A percentile compares a stretch with the other conserved stretches of the same genome.
These are phyloP conservation scores for Drosophila acutilabella DNA, from an alignment of 2,888 invertebrate genomes.

Conservation along the genomic window DNA sequence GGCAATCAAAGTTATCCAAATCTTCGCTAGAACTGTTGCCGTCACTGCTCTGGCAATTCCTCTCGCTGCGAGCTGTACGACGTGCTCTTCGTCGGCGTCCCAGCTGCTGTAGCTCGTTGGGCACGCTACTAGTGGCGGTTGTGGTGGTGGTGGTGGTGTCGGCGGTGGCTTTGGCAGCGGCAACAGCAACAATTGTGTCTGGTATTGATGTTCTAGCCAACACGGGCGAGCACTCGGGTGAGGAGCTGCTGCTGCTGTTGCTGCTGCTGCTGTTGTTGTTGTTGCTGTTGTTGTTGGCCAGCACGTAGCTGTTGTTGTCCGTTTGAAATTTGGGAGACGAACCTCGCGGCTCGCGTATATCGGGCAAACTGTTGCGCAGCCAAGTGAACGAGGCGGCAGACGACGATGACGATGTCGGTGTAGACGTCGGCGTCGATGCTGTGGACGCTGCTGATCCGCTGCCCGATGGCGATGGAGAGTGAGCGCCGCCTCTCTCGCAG, in stretches of 20 bases:
- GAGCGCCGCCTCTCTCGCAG: slow-evolving; percentile 65
- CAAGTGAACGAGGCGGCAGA: slow-evolving; percentile 81
- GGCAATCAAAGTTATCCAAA: slow-evolving; percentile 55
- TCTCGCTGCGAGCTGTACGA: slow-evolving; percentile 31
- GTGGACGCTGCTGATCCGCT: slow-evolving; percentile 61
- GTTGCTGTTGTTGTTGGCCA: slow-evolving; percentile 51
- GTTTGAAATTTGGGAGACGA: slow-evolving; percentile 47
- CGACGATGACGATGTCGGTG: slow-evolving; percentile 56
- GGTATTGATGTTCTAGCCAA: slow-evolving; percentile 23
- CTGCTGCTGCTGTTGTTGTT: slow-evolving; percentile 29
- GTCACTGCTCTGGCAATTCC: slow-evolving; percentile 41
- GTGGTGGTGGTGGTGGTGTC: slow-evolving; percentile 24
- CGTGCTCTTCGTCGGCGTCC: slow-evolving; percentile 65
- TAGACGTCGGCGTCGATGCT: slow-evolving; percentile 54
- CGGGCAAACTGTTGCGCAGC: slow-evolving; percentile 84
- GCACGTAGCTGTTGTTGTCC: slow-evolving; percentile 68
- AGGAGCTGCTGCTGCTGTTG: slow-evolving; percentile 28
- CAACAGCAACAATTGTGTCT: background rate
- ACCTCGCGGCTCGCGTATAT: slow-evolving; percentile 83
- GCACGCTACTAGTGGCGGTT: slow-evolving; percentile 59
- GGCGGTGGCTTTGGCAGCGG: background rate
- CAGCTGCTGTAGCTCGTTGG: slow-evolving; percentile 80
- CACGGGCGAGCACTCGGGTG: slow-evolving; percentile 35
- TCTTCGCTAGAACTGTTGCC: slow-evolving; percentile 61
- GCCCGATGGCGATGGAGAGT: slow-evolving; percentile 79